Evolutionary conservation across 2,113 vertebrate genomes (phyloP), one percentile per base, ranked within the genome.

Genomic region (Theristicus caerulescens): DNA sequence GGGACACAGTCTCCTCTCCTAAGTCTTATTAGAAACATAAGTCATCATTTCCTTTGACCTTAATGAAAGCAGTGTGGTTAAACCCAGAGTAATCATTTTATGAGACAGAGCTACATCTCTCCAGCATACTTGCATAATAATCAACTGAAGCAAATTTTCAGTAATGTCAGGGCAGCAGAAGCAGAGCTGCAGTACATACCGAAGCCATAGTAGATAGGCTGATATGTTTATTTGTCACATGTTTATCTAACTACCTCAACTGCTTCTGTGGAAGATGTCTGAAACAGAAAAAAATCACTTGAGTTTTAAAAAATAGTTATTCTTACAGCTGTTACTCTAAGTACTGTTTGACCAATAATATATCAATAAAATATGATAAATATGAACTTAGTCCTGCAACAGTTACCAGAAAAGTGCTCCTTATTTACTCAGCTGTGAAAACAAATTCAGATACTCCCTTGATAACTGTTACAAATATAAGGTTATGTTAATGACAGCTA

Each of bases 81-180:
- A 89, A 92, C 44, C 26, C 44, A 86, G 34, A 25, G 32, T 79
- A 95, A 97, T 89, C 22, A 79, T 69, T 96, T 85, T 74, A 95
- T 42, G 57, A 87, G 73, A 29, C 90, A 90, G 85, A 86, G 49
- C 34, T 76, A 44, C 85, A 82, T 93, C 36, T 82, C 54, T 91
- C 36, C 26, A 89, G 73, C 36, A 87, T 77, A 61, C 46, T 89
- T 2, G 2, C 70, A 85, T 27, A 88, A 80, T 71, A 92, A 93
- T 44, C 54, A 81, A 42, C 40, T 34, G 24, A 82, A 97, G 58
- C 10, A 93, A 74, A 78, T 93, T 82, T 59, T 86, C 69, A 34
- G 25, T 87, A 54, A 86, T 7, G 19, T 65, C 65, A 82, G n/a
- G 47, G 51, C 16, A 89, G 83, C 61, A 82, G 57, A 80, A 86